Conservation (phyloP, 2,113 vertebrate genomes). For the Tauraco erythrolophus region DNA sequence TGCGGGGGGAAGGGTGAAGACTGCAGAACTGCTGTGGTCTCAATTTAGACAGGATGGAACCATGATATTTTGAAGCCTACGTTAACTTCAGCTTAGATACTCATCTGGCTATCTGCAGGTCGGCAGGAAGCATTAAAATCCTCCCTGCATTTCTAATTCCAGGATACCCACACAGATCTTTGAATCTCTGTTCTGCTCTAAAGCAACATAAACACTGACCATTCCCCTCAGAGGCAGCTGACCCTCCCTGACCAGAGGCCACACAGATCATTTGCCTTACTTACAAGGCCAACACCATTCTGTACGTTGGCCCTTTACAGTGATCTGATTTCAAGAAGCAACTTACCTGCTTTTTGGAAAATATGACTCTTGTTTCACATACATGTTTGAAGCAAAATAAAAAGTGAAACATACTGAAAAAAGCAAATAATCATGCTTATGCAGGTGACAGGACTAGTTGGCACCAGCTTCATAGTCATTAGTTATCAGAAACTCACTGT, state of each 20-base stretch:
- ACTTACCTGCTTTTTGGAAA: neutral
- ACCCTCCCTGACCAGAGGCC: neutral
- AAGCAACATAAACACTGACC: neutral
- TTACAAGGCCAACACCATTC: neutral
- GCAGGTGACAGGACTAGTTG: neutral
- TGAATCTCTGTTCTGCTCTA: neutral
- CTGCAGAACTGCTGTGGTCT: neutral
- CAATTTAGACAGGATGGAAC: neutral
- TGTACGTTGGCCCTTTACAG: neutral
- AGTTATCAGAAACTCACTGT: neutral
- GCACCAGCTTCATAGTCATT: neutral
- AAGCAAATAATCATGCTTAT: neutral
- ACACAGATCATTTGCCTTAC: neutral
- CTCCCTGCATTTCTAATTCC: neutral
- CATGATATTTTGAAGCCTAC: neutral
- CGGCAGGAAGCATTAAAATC: neutral
- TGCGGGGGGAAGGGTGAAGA: rapidly evolving
- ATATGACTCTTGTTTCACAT: neutral
- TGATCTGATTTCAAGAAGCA: neutral
- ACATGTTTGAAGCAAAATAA: neutral
- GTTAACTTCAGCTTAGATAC: neutral
- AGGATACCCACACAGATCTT: neutral
- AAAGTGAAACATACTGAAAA: neutral
- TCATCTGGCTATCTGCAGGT: neutral
- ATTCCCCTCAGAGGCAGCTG: neutral